Evolutionary conservation across 2,888 invertebrate genomes (phyloP), one percentile per base, ranked within the genome.

Genomic region (Apamea anceps): DNA sequence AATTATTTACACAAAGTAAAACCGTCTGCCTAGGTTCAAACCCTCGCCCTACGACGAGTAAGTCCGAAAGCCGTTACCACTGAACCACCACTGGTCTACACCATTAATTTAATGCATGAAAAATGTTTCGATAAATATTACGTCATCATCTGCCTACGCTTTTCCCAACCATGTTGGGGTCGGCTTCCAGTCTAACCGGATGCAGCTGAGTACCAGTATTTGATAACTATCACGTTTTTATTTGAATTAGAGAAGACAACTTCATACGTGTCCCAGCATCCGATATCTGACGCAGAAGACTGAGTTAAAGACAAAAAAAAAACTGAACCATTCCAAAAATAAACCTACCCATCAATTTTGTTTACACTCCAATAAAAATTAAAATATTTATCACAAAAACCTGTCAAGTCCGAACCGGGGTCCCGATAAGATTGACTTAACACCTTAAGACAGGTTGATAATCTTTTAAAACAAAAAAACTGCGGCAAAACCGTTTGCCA

Each of bases 381-480:
- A 0, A 13, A 66, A 62, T 65, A 80, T 75, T 79, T 79, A 85
- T 86, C 71, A 72, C 71, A 79, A 86, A 81, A 85, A 79, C 79
- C 77, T 88, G 85, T 82, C 89, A 84, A 79, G 66, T 79, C 68
- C 71, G 60, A 85, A 82, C 71, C 78, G 70, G 81, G 78, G 67
- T 87, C 88, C 65, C 87, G 89, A 93, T 93, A 93, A 93, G 90
- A 92, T 92, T 91, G 81, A 90, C 85, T 92, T 94, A 91, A 93
- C 94, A 94, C 94, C 92, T 93, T 87, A 72, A 90, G 89, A 86
- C 92, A 91, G 88, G 91, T 90, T 90, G 91, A 92, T 93, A 93
- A 94, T 92, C 91, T 92, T 85, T 89, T 84, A 85, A 90, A 92
- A 90, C 87, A 86, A 89, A 87, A 86, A 87, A 79, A 71, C 18